Evolutionary conservation across 2,888 invertebrate genomes (phyloP), one percentile per base, ranked within the genome.

Genomic region (Thereva unica): DNA sequence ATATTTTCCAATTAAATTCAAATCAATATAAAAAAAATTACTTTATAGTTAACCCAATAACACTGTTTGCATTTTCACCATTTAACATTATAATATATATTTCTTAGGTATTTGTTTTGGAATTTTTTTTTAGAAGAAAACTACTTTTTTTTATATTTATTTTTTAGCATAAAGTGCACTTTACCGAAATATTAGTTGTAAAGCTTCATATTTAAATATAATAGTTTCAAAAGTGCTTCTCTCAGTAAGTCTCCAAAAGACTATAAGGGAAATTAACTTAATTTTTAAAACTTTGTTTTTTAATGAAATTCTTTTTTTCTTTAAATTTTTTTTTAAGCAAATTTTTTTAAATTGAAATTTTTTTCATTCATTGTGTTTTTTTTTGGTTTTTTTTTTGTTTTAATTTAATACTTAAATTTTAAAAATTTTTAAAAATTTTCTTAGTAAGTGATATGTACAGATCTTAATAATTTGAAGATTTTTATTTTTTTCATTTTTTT

Each of bases 141-240:
- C 23, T 23, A 23, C 23, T 23, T 23, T 23, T 23, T 23, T 23
- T 23, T 23, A 23, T n/a, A 8, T 37, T 52, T 57, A 5, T 57
- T 37, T 38, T 42, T 55, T 66, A 68, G 65, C 61, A 63, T 65
- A 66, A 68, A 68, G 68, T 68, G 68, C 68, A 68, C 68, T 68
- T 68, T 59, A 66, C 61, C 61, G 61, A 55, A 66, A 49, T 7
- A 23, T 38, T 38, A 50, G 50, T 49, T 50, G 61, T 50, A 50
- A 50, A 3, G 49, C 61, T 59, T 49, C 12, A 7, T 50, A 12
- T 55, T 41, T 44, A 50, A 37, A 5, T 56, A 61, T 61, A 40
- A 50, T 47, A 59, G 3, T 50, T 35, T 50, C 37, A 61, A 61
- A 61, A 40, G 61, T 61, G 61, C 61, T 41, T 49, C 50, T 49